Evolutionary conservation across 2,113 vertebrate genomes (phyloP).

Genomic region (Istiophorus platypterus): DNA sequence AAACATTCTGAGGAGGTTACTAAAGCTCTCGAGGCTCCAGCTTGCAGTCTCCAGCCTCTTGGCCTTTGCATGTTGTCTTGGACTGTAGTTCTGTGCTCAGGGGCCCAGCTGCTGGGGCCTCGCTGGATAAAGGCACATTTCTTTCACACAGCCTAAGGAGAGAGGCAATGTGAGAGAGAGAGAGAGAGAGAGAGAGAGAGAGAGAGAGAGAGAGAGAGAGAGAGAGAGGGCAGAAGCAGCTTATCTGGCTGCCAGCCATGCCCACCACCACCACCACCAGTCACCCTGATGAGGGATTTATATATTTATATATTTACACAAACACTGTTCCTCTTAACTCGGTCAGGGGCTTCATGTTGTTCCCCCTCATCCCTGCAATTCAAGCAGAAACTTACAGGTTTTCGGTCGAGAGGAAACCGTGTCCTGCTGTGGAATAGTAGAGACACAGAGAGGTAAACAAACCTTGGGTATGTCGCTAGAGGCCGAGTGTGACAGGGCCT

Average conservation of each 20-base stretch:
- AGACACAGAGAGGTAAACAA: constrained; percentile 66
- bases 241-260: constrained; percentile 72
- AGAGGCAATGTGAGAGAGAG: constrained; percentile 16
- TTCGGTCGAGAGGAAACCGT: constrained; percentile 41
- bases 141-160: constrained; percentile 54
- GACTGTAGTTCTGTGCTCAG: constrained; percentile 51
- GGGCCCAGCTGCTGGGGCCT: constrained; percentile 53
- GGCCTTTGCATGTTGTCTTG: constrained; percentile 60
- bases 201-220: constrained; percentile 20
- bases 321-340: constrained; percentile 46
- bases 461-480: constrained; percentile 16
- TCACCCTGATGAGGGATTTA: constrained; percentile 73
- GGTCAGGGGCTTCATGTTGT: constrained; percentile 21
- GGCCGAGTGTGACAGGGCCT: constrained; percentile 47
- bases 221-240: constrained; percentile 46
- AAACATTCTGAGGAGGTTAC: constrained; percentile 60
- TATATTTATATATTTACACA: constrained; percentile 74
- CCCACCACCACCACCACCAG: constrained; percentile 61
- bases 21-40: constrained; percentile 33
- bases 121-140: constrained; percentile 75
- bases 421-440: constrained; percentile 60
- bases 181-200: constrained; percentile 23
- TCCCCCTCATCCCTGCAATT: constrained; percentile 30
- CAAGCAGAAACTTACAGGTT: constrained; percentile 54
- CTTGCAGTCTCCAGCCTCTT: constrained; percentile 58